phyloP scores from a whole-genome alignment of 2,113 vertebrate species.

The Aplodontia rufa region DNA sequence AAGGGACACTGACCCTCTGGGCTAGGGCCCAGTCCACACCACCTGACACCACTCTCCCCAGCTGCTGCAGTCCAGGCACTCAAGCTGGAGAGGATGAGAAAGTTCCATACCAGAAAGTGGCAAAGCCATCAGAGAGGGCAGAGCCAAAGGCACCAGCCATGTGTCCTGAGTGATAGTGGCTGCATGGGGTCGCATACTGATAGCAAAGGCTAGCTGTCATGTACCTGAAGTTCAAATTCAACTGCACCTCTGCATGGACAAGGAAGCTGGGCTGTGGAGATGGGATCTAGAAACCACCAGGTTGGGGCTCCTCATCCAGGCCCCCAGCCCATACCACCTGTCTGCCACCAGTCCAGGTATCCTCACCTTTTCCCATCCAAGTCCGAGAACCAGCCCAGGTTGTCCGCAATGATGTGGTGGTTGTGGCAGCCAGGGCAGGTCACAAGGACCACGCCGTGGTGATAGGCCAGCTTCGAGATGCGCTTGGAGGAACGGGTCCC shows the following conservation, averaged over 20 bases:
- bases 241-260: background rate
- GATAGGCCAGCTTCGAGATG: conserved; percentile 94
- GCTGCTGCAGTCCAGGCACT: background rate
- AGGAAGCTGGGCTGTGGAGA: background rate
- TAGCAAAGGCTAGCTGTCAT: no score
- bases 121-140: background rate
- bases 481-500: conserved; percentile 88
- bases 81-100: background rate
- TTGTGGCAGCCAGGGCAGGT: conserved; percentile 92
- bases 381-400: conserved; percentile 96
- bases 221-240: background rate
- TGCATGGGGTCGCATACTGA: fast-evolving
- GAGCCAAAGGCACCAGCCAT: background rate
- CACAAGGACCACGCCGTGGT: conserved; percentile 94
- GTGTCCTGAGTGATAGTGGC: background rate
- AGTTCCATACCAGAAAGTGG: background rate
- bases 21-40: background rate
- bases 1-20: background rate
- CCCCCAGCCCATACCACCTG: background rate
- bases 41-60: background rate
- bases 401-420: conserved; percentile 96
- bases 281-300: background rate
- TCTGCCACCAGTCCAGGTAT: background rate
- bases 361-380: conserved; percentile 92
- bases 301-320: background rate